Percentiles rank a stretch among this genome's conserved stretches.
Evolutionary conservation across 2,113 vertebrate species (phyloP).

Genomic region (Periophthalmus modestus): DNA sequence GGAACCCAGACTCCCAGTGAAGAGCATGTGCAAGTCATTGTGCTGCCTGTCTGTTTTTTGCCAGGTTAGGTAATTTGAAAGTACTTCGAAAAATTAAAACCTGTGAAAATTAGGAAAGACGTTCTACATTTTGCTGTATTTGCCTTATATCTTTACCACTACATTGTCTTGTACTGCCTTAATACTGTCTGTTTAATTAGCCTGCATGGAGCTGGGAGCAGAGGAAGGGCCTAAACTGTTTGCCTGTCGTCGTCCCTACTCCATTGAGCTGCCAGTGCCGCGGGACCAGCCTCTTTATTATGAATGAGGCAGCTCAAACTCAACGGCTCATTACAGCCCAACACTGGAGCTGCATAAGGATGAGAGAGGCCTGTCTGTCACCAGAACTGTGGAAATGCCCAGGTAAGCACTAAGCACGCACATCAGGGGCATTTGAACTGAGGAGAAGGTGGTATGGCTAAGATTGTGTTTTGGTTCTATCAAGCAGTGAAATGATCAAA

Average conservation of each 20-base stretch:
- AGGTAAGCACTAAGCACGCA: background rate
- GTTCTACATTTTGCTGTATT: too few species aligned
- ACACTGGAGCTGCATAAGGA: slow-evolving; percentile 50
- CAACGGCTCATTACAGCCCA: slow-evolving; percentile 65
- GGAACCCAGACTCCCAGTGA: too few species aligned
- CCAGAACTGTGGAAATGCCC: slow-evolving; percentile 7
- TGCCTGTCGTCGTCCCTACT: slow-evolving; percentile 64
- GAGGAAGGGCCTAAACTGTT: slow-evolving; percentile 66
- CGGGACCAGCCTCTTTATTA: slow-evolving; percentile 61
- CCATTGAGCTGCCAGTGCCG: slow-evolving; percentile 63
- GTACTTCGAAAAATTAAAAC: too few species aligned
- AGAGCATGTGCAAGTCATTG: too few species aligned
- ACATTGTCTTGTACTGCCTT: slow-evolving; percentile 20
- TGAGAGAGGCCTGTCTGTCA: slow-evolving; percentile 28
- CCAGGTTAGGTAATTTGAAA: too few species aligned
- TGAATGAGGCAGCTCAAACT: slow-evolving; percentile 67
- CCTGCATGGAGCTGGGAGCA: slow-evolving; percentile 34
- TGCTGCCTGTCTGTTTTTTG: too few species aligned
- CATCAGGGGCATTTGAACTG: background rate
- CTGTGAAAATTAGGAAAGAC: too few species aligned
- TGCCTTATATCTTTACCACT: slow-evolving; percentile 12
- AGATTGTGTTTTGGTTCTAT: background rate
- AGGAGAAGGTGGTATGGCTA: background rate
- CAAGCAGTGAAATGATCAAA: background rate
- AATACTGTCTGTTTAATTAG: slow-evolving; percentile 38